These are phyloP conservation scores for Phyllopteryx taeniolatus DNA, from an alignment of 2,113 vertebrate species.

Conservation along the genomic window DNA sequence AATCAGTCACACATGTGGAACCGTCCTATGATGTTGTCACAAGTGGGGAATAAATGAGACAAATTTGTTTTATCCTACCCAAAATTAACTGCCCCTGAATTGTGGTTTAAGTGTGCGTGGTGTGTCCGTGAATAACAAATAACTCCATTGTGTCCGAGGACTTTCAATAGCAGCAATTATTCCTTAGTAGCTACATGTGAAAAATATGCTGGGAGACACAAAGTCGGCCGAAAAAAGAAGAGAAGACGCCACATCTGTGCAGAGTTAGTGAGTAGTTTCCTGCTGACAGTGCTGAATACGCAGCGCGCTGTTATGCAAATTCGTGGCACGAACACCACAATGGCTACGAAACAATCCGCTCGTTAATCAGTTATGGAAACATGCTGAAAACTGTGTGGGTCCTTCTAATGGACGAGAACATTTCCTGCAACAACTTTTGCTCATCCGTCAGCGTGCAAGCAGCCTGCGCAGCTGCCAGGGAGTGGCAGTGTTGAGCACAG, in stretches of 20 bases:
- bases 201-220: constrained; percentile 33
- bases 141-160: constrained; percentile 16
- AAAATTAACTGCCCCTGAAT: constrained; percentile 1
- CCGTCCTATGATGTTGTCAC: constrained; percentile 17
- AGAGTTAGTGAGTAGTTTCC: constrained; percentile 54
- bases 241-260: constrained; percentile 56
- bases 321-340: constrained; percentile 40
- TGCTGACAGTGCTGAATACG: constrained; percentile 57
- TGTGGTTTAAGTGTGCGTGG: neutral
- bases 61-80: constrained; percentile 4
- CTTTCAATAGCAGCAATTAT: constrained; percentile 32
- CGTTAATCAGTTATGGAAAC: constrained; percentile 49
- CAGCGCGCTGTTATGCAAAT: constrained; percentile 42
- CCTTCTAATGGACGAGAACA: constrained; percentile 29
- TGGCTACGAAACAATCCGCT: constrained; percentile 31
- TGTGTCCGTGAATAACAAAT: constrained; percentile 15
- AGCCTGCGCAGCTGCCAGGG: constrained; percentile 47
- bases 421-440: constrained; percentile 30
- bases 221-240: constrained; percentile 24
- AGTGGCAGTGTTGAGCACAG: constrained; percentile 61
- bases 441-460: constrained; percentile 18
- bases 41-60: constrained; percentile 1
- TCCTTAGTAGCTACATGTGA: constrained; percentile 31
- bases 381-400: constrained; percentile 22
- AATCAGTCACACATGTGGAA: constrained; percentile 27